Conservation (phyloP, 2,888 invertebrate species). For the Trichopoda pennipes region DNA sequence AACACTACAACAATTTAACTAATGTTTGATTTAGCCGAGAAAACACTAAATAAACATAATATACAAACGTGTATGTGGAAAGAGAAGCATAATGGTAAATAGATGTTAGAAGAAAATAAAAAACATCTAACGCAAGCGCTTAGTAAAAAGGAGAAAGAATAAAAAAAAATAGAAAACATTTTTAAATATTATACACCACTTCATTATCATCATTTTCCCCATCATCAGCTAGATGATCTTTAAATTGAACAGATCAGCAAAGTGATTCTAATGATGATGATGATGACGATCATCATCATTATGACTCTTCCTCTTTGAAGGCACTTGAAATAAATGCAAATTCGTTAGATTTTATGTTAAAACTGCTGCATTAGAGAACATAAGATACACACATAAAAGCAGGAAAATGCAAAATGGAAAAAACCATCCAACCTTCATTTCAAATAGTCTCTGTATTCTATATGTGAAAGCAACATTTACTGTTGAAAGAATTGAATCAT, state of each 20-base stretch:
- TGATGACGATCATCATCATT: constrained; percentile 18
- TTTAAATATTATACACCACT: constrained; percentile 51
- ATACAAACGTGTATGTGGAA: too few relatives aligned
- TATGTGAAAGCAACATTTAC: neutral
- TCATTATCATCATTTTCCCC: constrained; percentile 26
- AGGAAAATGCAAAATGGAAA: constrained; percentile 52
- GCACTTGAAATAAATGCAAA: constrained; percentile 62
- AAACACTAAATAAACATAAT: neutral
- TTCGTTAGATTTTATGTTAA: constrained; percentile 65
- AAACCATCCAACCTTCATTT: neutral
- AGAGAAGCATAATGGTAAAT: constrained; percentile 57
- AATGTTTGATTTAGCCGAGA: constrained; percentile 62
- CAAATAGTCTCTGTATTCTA: neutral
- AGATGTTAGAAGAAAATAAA: constrained; percentile 49
- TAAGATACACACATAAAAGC: constrained; percentile 47
- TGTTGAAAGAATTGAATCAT: constrained; percentile 14
- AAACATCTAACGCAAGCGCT: constrained; percentile 41
- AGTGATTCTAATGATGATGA: constrained; percentile 29
- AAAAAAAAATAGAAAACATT: constrained; percentile 1
- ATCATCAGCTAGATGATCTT: constrained; percentile 31
- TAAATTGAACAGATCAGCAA: constrained; percentile 42
- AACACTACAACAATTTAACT: constrained; percentile 53
- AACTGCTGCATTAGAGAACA: constrained; percentile 29
- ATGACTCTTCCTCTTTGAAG: constrained; percentile 20
- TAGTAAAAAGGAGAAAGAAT: neutral